Base-by-base conservation (phyloP, 2,797 vertebrate species). In the Lycodopsis pacificus region DNA sequence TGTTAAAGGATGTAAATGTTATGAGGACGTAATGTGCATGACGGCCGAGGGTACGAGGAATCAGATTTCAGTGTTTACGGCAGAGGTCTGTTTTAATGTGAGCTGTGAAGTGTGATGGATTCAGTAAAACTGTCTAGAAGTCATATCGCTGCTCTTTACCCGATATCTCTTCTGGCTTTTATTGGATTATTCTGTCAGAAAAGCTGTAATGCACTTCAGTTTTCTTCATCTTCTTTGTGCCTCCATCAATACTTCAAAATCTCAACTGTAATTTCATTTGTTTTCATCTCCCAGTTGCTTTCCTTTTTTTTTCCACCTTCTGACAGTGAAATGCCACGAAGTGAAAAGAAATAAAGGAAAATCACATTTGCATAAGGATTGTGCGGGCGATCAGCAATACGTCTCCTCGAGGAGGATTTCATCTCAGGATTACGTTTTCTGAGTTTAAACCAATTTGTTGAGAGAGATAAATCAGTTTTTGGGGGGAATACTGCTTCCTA, bases 1-100 rank as follows among this genome's bases (percentile, higher is more conserved):
- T 82, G 80, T 82, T 68, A 73, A 81, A 82, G 78, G 82, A 89
- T 81, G 78, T 80, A 77, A 85, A 88, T 79, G 83, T 80, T 80
- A 79, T 66, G 73, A 76, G 76, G 53, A 32, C 3, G 25, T 81
- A 74, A 87, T 34, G 46, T 77, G 84, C 62, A 25, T 87, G 84
- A 77, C 70, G 15, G 73, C 65, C 3, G 12, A 40, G 56, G 71
- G 66, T 82, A 85, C 61, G 73, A 74, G 65, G 69, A 82, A 81
- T 77, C 48, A 67, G 76, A 71, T 77, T 81, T 79, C 72, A 79
- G 67, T 36, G 44, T 9, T 15, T 9, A 62, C 11, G 30, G 38
- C 22, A 46, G 36, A 71, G 68, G 42, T 36, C 32, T 15, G 46
- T 79, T 82, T 71, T 66, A 71, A 82, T 42, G 66, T 59, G 58